phyloP scores from a whole-genome alignment of 2,113 vertebrate genomes.

The Solenodon paradoxus region DNA sequence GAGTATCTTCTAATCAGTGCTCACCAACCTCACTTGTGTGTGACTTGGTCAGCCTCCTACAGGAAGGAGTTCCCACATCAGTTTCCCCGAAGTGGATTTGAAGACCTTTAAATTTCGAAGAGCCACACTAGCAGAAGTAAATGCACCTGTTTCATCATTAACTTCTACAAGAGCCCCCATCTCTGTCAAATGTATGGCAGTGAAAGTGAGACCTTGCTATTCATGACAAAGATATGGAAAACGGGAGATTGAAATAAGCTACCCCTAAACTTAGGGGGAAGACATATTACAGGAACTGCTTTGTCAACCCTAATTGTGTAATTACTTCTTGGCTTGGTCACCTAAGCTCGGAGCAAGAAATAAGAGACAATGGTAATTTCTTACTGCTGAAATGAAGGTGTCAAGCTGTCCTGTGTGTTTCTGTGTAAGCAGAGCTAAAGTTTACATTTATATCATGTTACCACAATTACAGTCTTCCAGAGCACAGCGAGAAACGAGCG shows the following conservation, averaged over 20 bases:
- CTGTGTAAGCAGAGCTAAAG: slow-evolving; percentile 76
- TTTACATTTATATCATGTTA: slow-evolving; percentile 78
- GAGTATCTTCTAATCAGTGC: slow-evolving; percentile 47
- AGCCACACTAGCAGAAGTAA: slow-evolving; percentile 62
- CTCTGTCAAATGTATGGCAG: slow-evolving; percentile 65
- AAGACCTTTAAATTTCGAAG: slow-evolving; percentile 78
- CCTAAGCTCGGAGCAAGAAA: slow-evolving; percentile 82
- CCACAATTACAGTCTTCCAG: slow-evolving; percentile 75
- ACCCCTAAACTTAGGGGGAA: slow-evolving; percentile 68
- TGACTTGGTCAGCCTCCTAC: slow-evolving; percentile 65
- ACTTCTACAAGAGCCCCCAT: slow-evolving; percentile 71
- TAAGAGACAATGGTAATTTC: slow-evolving; percentile 81
- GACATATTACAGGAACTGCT: slow-evolving; percentile 84
- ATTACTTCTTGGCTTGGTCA: slow-evolving; percentile 86
- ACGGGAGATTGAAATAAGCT: slow-evolving; percentile 65
- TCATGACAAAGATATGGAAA: slow-evolving; percentile 81
- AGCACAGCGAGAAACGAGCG: slow-evolving; percentile 49
- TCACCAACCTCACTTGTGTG: not conserved
- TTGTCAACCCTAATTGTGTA: slow-evolving; percentile 85
- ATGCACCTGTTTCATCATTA: slow-evolving; percentile 71
- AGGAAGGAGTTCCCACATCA: slow-evolving; percentile 25
- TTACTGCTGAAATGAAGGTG: slow-evolving; percentile 80
- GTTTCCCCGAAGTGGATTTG: slow-evolving; percentile 56
- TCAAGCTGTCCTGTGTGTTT: slow-evolving; percentile 75
- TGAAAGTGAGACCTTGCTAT: slow-evolving; percentile 76